A percentile compares a stretch with the other conserved stretches of the same genome.
Conservation (phyloP, 1,140 invertebrate species). For the Aethina tumida region DNA sequence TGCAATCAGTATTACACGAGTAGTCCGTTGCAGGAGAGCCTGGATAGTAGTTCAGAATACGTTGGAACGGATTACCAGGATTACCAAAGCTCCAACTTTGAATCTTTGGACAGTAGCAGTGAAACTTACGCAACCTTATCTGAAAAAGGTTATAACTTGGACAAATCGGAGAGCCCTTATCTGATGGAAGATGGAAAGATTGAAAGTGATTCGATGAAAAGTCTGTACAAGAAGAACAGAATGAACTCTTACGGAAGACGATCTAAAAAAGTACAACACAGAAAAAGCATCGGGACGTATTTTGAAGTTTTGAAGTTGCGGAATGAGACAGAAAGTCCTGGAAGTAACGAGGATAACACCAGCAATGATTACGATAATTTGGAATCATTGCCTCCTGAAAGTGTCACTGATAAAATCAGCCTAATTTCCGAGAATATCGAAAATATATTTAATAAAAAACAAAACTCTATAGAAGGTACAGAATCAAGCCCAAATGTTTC, state of each 20-base stretch:
- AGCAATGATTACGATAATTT: constrained; percentile 43
- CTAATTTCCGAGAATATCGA: constrained; percentile 44
- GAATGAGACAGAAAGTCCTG: constrained; percentile 42
- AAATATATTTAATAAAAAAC: constrained; percentile 38
- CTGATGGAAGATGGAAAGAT: constrained; percentile 40
- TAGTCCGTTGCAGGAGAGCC: constrained; percentile 44
- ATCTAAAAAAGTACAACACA: constrained; percentile 42
- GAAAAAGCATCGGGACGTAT: constrained; percentile 43
- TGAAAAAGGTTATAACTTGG: constrained; percentile 37
- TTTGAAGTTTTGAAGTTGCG: constrained; percentile 40
- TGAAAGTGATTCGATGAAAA: constrained; percentile 36
- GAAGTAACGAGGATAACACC: constrained; percentile 40
- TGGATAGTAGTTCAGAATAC: constrained; percentile 46
- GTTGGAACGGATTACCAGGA: constrained; percentile 35
- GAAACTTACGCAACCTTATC: constrained; percentile 45
- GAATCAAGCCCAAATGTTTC: constrained; percentile 15
- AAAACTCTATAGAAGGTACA: constrained; percentile 24
- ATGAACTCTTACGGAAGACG: constrained; percentile 42
- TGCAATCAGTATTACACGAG: constrained; percentile 45
- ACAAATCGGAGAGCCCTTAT: constrained; percentile 24
- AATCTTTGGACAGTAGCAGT: constrained; percentile 45
- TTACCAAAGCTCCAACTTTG: constrained; percentile 34
- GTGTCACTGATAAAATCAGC: constrained; percentile 44
- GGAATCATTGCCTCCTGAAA: constrained; percentile 44
- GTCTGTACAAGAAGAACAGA: constrained; percentile 53